Percentiles rank a stretch among this genome's conserved stretches.
Evolutionary conservation across 2,797 vertebrate genomes (phyloP).

Genomic region (Ficedula albicollis): DNA sequence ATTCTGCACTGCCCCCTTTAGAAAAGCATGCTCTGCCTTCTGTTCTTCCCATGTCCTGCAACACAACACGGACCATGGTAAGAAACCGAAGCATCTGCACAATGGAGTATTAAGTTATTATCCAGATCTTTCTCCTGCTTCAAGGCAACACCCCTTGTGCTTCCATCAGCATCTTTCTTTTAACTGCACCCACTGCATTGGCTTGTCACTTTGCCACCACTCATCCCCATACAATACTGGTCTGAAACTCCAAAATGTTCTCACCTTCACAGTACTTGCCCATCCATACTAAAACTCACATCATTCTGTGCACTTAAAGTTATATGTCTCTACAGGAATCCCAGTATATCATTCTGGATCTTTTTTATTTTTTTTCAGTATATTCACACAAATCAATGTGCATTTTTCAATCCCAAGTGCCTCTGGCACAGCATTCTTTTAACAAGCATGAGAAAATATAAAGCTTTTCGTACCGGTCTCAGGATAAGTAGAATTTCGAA

Average conservation of each 20-base stretch:
- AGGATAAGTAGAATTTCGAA: conserved; percentile 93
- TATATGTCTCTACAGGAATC: neutral
- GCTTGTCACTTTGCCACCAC: neutral
- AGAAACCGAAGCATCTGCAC: conserved; percentile 39
- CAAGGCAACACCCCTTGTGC: neutral
- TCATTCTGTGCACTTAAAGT: neutral
- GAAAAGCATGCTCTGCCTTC: conserved; percentile 99
- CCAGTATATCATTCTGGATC: neutral
- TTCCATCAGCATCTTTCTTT: neutral
- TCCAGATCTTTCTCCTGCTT: neutral
- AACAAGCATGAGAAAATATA: neutral
- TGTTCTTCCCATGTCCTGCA: conserved; percentile 94
- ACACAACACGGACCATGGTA: conserved; percentile 66
- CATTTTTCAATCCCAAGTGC: neutral
- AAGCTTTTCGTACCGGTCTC: conserved; percentile 87
- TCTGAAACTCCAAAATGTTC: neutral
- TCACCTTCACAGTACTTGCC: neutral
- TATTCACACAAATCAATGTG: neutral
- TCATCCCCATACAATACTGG: neutral
- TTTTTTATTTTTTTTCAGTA: neutral
- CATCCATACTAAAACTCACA: neutral
- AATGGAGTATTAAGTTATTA: neutral
- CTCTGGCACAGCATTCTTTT: neutral
- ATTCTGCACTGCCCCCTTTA: conserved; percentile 76
- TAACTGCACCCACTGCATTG: neutral